Base-by-base conservation (phyloP, 1,140 invertebrate species). In the Drosophila nannoptera region DNA sequence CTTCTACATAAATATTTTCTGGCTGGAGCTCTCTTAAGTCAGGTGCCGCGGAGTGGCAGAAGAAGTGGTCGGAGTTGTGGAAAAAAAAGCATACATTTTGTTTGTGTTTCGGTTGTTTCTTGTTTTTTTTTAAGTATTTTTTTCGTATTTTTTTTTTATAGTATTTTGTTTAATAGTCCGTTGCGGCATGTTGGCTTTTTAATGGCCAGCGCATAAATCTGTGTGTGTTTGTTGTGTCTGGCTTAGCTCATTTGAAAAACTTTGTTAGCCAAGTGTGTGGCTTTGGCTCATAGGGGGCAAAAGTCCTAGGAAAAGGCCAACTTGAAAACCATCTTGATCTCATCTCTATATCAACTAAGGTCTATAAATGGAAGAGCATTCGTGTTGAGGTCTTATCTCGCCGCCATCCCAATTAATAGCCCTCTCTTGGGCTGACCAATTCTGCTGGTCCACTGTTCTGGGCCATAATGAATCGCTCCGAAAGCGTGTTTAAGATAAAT, bases 11-110 rank as follows among this genome's bases (percentile, higher is more conserved):
- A 69, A 67, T 52, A 69, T 83, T 80, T 43, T 56, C 12, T 38
- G 81, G 81, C 73, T 86, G 76, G 77, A 77, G 77, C 73, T 64
- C 81, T 75, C 73, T 71, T 50, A 46, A 76, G 76, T 83, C 80
- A 83, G 80, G 80, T 83, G 78, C 69, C 73, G 69, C 54, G 61
- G 73, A 56, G 31, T 45, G 32, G 8, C 12, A 38, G 14, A 68
- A 40, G 9, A n/a, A 72, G 40, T 9, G 12, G 40, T 14, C 2
- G 40, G 2, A 7, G 36, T 2, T 11, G 36, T 14, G 5, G 11
- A 72, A 84, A 83, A 83, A 72, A 84, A 83, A 83, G 80, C 81
- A 80, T 69, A 62, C 40, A 75, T 78, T 75, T 84, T 68, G 69
- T 49, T 55, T 69, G 63, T 77, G 38, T 64, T 54, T 50, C 9